A percentile compares a stretch with the other conserved stretches of the same genome.
Conservation (phyloP, 2,113 vertebrate species). For the Phodopus roborovskii region DNA sequence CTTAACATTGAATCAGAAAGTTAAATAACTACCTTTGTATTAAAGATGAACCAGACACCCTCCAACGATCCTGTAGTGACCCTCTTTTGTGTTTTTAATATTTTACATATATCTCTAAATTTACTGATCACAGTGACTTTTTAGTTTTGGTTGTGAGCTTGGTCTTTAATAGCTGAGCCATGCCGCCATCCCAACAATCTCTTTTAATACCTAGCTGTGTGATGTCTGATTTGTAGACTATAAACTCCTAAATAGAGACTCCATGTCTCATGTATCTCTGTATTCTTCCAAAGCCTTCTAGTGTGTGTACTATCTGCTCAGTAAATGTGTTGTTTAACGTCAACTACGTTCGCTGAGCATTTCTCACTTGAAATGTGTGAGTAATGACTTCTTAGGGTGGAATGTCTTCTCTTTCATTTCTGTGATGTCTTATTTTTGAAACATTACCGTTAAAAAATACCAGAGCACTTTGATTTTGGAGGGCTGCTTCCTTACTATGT, state of each 20-base stretch:
- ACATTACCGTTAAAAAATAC: neutral
- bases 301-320: neutral
- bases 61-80: neutral
- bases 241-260: slow-evolving; percentile 31
- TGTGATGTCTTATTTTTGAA: slow-evolving; percentile 39
- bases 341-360: neutral
- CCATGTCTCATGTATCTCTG: neutral
- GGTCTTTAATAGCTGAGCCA: neutral
- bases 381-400: neutral
- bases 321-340: slow-evolving; percentile 24
- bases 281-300: neutral
- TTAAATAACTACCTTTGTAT: slow-evolving; percentile 22
- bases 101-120: slow-evolving; percentile 48
- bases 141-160: neutral
- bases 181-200: neutral
- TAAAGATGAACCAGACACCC: neutral
- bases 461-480: neutral
- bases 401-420: slow-evolving; percentile 29
- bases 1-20: slow-evolving; percentile 20
- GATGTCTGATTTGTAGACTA: neutral
- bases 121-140: neutral
- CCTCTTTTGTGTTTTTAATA: slow-evolving; percentile 24
- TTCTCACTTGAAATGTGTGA: slow-evolving; percentile 36
- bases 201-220: neutral
- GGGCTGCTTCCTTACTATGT: neutral